Evolutionary conservation across 1,140 invertebrate genomes (phyloP).

Genomic region (Augochlora pura): DNA sequence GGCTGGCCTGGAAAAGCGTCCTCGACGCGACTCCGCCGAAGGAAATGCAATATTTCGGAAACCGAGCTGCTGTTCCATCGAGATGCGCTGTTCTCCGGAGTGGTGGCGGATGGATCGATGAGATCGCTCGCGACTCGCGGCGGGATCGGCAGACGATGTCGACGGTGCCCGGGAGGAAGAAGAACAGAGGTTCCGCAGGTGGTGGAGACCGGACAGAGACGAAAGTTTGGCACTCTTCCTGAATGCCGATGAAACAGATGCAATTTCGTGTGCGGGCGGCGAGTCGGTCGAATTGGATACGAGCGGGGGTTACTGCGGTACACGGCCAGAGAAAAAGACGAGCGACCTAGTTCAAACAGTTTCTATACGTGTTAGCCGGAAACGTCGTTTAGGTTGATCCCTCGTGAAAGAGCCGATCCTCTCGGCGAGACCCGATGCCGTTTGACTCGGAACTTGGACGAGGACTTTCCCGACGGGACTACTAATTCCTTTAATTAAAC

Average conservation of each 20-base stretch:
- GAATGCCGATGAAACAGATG: conserved; percentile 62
- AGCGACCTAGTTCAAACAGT: conserved; percentile 58
- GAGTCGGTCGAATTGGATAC: conserved; percentile 45
- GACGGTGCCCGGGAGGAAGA: background rate
- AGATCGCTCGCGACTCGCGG: no score
- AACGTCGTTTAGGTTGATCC: conserved; percentile 40
- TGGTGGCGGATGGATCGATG: no score
- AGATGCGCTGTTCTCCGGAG: no score
- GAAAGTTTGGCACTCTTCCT: conserved; percentile 54
- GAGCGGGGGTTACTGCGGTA: conserved; percentile 29
- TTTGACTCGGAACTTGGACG: no score
- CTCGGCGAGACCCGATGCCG: conserved; percentile 21
- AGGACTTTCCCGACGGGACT: no score
- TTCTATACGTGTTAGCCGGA: conserved; percentile 46
- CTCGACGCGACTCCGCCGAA: no score
- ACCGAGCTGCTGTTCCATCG: no score
- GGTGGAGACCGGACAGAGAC: conserved; percentile 9
- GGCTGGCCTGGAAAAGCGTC: no score
- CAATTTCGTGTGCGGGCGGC: conserved; percentile 47
- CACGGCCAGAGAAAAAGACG: conserved; percentile 31
- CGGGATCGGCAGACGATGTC: background rate
- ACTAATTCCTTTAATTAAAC: no score
- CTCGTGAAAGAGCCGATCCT: conserved; percentile 50
- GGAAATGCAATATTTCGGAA: no score
- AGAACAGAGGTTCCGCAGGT: background rate